These are phyloP conservation scores for Drosophila greeni DNA, from an alignment of 2,888 invertebrate genomes.

Conservation along the genomic window DNA sequence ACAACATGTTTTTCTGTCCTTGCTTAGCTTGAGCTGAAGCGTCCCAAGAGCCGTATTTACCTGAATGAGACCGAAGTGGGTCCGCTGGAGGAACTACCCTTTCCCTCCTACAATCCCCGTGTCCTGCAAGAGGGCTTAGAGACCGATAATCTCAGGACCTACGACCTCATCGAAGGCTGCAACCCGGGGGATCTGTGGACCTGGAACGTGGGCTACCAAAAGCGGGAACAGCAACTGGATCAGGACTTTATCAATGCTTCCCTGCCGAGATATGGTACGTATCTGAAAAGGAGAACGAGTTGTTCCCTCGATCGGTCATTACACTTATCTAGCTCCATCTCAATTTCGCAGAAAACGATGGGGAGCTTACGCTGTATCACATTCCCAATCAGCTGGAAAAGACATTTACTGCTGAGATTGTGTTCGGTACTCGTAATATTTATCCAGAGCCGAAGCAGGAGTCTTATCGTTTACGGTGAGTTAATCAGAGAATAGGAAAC, in stretches of 20 bases:
- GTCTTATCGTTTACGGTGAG: slow-evolving; percentile 45
- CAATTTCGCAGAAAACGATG: slow-evolving; percentile 52
- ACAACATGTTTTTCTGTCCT: neutral
- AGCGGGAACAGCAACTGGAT: slow-evolving; percentile 65
- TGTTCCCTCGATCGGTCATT: neutral
- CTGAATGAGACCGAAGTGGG: slow-evolving; percentile 73
- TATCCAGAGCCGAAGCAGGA: slow-evolving; percentile 51
- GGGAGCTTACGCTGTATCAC: slow-evolving; percentile 59
- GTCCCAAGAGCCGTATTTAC: slow-evolving; percentile 76
- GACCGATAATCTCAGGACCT: slow-evolving; percentile 60
- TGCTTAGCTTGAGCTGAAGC: slow-evolving; percentile 72
- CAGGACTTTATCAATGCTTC: slow-evolving; percentile 58
- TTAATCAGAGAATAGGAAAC: neutral
- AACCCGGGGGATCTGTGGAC: slow-evolving; percentile 70
- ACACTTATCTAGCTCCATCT: slow-evolving; percentile 32
- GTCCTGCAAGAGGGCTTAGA: slow-evolving; percentile 74
- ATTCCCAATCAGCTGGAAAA: slow-evolving; percentile 75
- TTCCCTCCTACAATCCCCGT: slow-evolving; percentile 75
- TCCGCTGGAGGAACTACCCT: slow-evolving; percentile 61
- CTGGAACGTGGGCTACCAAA: slow-evolving; percentile 71
- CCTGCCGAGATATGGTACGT: slow-evolving; percentile 67
- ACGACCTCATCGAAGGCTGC: slow-evolving; percentile 67
- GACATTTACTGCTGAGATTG: slow-evolving; percentile 71
- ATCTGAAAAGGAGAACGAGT: neutral
- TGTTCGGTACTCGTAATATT: slow-evolving; percentile 67